Evolutionary conservation across 2,113 vertebrate species (phyloP).

Genomic region (Scolopax mira): DNA sequence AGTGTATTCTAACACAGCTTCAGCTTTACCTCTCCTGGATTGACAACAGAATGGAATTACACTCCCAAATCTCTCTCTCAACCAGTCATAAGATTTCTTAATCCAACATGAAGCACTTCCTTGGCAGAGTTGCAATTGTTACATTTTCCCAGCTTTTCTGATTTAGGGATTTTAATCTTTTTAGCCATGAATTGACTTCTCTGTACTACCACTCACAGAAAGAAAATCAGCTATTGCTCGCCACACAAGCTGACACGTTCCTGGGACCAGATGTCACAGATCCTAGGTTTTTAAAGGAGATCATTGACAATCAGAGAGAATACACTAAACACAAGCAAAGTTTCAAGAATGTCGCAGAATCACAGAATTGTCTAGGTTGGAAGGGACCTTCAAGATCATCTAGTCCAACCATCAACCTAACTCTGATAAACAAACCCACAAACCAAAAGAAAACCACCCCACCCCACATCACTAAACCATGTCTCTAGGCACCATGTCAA

Average conservation of each 20-base stretch:
- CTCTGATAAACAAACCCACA: too few species aligned
- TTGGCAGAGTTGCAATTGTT: constrained; percentile 38
- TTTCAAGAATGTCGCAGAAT: constrained; percentile 17
- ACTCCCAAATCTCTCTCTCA: constrained; percentile 59
- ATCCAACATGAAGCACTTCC: constrained; percentile 53
- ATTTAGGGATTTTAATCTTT: constrained; percentile 63
- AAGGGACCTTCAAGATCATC: too few species aligned
- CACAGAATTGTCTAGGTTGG: too few species aligned
- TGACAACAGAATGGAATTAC: constrained; percentile 62
- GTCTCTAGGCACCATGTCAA: too few species aligned
- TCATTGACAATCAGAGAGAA: constrained; percentile 14
- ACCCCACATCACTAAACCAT: too few species aligned
- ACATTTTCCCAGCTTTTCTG: constrained; percentile 52
- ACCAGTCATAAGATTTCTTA: constrained; percentile 49
- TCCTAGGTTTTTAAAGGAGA: constrained; percentile 30
- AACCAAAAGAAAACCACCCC: too few species aligned
- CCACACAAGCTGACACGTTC: constrained; percentile 25
- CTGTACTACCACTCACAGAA: not conserved
- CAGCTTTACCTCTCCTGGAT: constrained; percentile 32
- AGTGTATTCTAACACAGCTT: constrained; percentile 29
- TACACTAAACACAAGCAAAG: not conserved
- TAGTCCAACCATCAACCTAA: too few species aligned
- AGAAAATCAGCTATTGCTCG: not conserved
- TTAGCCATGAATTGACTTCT: constrained; percentile 59
- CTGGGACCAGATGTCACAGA: constrained; percentile 43